These are phyloP conservation scores for Caenorhabditis remanei DNA, from an alignment of 1,140 invertebrate genomes.

Conservation along the genomic window DNA sequence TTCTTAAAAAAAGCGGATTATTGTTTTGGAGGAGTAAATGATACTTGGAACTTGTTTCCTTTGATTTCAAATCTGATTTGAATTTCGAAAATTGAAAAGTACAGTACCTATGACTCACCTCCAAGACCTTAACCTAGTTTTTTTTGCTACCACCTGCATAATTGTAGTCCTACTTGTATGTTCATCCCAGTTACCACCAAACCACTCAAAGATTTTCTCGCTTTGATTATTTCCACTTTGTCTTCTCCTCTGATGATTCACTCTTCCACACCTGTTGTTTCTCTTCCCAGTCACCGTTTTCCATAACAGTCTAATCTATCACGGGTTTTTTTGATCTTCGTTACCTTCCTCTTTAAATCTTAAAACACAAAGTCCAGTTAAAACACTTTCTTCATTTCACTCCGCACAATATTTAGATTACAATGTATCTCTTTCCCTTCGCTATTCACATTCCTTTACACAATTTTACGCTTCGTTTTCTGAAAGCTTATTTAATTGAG, in stretches of 20 bases:
- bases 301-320: conserved; percentile 26
- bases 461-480: not conserved
- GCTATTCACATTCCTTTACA: conserved; percentile 1
- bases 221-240: too few relatives aligned
- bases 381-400: not conserved
- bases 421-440: not conserved
- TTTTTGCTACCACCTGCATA: not conserved
- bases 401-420: conserved; percentile 47
- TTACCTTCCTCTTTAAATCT: conserved; percentile 1
- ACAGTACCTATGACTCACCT: not conserved
- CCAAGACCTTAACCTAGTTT: not conserved
- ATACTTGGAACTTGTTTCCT: not conserved
- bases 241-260: not conserved
- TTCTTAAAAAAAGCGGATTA: not conserved
- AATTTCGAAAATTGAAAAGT: too few relatives aligned
- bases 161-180: not conserved
- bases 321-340: conserved; percentile 33
- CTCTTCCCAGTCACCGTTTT: conserved; percentile 15
- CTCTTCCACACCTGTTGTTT: not conserved
- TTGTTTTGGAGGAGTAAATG: not conserved
- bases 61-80: too few relatives aligned
- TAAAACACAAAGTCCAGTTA: not conserved
- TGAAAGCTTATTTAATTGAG: not conserved
- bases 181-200: not conserved
- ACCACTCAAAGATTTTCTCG: not conserved